Evolutionary conservation across 2,888 invertebrate genomes (phyloP).

Genomic region (Sinodicranocentrus sp.): DNA sequence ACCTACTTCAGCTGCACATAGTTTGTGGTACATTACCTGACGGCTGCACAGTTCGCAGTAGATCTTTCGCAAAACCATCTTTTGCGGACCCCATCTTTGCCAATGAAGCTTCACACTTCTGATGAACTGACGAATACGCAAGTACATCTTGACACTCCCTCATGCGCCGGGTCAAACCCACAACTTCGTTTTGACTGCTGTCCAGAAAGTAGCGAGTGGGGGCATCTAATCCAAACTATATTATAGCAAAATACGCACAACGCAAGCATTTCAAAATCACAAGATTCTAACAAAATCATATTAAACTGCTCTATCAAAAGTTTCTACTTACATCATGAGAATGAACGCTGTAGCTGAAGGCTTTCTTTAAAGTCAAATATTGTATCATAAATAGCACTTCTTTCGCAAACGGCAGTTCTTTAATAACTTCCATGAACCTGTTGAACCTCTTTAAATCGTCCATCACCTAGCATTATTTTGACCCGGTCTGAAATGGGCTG

Average conservation of each 20-base stretch:
- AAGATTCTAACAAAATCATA: no score
- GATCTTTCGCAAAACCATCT: conserved; percentile 21
- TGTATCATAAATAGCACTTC: conserved; percentile 21
- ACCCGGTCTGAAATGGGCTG: conserved; percentile 58
- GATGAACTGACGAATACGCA: conserved; percentile 34
- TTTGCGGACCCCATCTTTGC: not conserved
- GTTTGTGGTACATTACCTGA: conserved; percentile 13
- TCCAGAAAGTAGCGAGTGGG: conserved; percentile 53
- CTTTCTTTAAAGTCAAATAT: conserved; percentile 15
- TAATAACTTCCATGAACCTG: no score
- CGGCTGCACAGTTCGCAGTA: conserved; percentile 8
- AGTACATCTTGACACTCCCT: conserved; percentile 60
- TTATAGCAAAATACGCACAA: conserved; percentile 28
- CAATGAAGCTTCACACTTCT: not conserved
- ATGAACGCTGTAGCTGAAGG: conserved; percentile 41
- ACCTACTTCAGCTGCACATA: no score
- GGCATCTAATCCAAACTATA: conserved; percentile 56
- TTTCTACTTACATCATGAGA: conserved; percentile 28
- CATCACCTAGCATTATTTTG: conserved; percentile 29
- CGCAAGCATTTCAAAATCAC: not conserved
- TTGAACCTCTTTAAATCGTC: no score
- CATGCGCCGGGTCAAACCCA: conserved; percentile 45
- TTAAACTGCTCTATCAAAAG: no score
- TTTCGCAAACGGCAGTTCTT: not conserved
- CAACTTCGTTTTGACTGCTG: conserved; percentile 41